These are phyloP conservation scores for Otus sunia DNA, from an alignment of 2,113 vertebrate genomes.

Conservation along the genomic window DNA sequence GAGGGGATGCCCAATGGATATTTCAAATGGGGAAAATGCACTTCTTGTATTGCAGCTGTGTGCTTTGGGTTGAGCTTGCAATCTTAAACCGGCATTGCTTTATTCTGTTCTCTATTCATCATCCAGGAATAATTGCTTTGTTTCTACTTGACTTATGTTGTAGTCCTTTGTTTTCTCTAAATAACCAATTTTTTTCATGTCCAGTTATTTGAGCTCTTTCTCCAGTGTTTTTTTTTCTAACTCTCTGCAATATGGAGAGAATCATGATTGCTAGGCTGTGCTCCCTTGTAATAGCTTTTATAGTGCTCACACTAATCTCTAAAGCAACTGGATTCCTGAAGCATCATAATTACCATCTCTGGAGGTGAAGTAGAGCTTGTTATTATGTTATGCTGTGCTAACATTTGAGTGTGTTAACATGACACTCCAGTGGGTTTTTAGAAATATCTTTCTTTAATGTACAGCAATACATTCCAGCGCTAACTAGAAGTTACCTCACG, in stretches of 20 bases:
- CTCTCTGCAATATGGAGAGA: conserved; percentile 50
- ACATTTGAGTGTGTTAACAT: conserved; percentile 23
- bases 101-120: conserved; percentile 39
- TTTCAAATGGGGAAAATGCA: background rate
- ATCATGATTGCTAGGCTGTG: conserved; percentile 74
- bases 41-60: background rate
- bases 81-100: conserved; percentile 39
- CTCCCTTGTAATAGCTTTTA: conserved; percentile 60
- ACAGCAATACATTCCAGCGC: background rate
- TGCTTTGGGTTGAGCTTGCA: conserved; percentile 30
- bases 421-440: conserved; percentile 6
- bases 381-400: conserved; percentile 2
- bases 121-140: conserved; percentile 25
- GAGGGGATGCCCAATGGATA: background rate
- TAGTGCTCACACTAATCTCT: conserved; percentile 15
- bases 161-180: conserved; percentile 20
- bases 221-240: conserved; percentile 53
- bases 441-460: background rate
- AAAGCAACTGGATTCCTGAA: conserved; percentile 44
- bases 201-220: conserved; percentile 42
- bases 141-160: conserved; percentile 27
- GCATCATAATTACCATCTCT: conserved; percentile 29
- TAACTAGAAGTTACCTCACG: background rate
- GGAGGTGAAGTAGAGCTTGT: conserved; percentile 64
- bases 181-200: conserved; percentile 33